These are phyloP conservation scores for Flexamia atlantica DNA, from an alignment of 2,888 invertebrate genomes.

Conservation along the genomic window DNA sequence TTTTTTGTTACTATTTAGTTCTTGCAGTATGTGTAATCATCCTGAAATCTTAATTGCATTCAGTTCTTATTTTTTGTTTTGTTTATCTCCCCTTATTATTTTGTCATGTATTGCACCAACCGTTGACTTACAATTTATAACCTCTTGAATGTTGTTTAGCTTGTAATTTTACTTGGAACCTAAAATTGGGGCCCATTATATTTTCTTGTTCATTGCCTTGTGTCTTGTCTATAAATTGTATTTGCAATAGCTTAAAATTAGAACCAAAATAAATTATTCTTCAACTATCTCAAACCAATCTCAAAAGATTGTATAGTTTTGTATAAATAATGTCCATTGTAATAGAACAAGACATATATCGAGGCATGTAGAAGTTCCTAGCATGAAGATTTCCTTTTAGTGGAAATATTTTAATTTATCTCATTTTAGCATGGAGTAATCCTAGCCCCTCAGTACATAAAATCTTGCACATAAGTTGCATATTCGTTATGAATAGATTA, in stretches of 20 bases:
- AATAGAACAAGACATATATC: conserved; percentile 12
- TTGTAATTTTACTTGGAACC: not conserved
- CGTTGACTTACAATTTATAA: conserved; percentile 21
- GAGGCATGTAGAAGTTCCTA: conserved; percentile 28
- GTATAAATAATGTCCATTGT: not conserved
- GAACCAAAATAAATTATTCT: not conserved
- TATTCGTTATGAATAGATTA: not conserved
- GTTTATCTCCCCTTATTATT: conserved; percentile 26
- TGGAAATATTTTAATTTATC: not conserved
- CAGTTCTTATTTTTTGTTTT: conserved; percentile 57
- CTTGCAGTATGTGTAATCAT: conserved; percentile 41
- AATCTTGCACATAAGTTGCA: conserved; percentile 26
- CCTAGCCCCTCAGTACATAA: not conserved
- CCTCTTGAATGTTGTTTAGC: not conserved
- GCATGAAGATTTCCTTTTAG: conserved; percentile 19
- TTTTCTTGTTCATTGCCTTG: conserved; percentile 21
- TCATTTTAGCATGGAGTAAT: conserved; percentile 6
- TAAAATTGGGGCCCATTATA: too few species aligned
- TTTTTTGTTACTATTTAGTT: too few species aligned
- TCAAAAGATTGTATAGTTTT: not conserved
- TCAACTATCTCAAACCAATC: not conserved
- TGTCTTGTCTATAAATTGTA: conserved; percentile 20
- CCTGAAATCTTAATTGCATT: conserved; percentile 57
- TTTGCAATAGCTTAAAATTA: not conserved
- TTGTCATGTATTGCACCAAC: conserved; percentile 44